Percentiles rank a stretch among this genome's conserved stretches.
Conservation (phyloP, 2,797 vertebrate species). For the Echeneis naucrates region DNA sequence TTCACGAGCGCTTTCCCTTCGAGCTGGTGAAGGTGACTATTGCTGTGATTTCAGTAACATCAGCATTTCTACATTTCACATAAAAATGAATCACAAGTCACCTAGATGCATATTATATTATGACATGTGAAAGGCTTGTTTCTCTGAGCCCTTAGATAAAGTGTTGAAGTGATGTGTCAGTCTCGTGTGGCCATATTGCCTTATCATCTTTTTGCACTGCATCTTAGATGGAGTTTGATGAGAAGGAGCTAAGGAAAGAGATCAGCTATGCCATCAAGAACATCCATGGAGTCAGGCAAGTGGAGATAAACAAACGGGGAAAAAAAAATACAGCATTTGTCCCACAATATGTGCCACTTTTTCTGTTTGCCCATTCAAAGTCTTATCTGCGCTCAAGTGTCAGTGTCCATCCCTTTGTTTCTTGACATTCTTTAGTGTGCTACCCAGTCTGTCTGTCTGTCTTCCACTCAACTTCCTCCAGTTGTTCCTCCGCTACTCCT, state of each 20-base stretch:
- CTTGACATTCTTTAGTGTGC: slow-evolving; percentile 18
- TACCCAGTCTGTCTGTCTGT: neutral
- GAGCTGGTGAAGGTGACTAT: slow-evolving; percentile 92
- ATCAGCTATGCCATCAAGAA: slow-evolving; percentile 99
- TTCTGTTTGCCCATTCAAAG: slow-evolving; percentile 23
- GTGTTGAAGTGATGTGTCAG: too few relatives aligned
- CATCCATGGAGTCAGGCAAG: slow-evolving; percentile 97
- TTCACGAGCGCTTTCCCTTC: slow-evolving; percentile 94
- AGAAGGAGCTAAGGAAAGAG: slow-evolving; percentile 94
- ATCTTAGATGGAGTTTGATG: slow-evolving; percentile 96
- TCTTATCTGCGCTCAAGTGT: slow-evolving; percentile 14
- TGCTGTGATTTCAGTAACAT: neutral
- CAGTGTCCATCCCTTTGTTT: slow-evolving; percentile 11
- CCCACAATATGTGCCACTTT: slow-evolving; percentile 21
- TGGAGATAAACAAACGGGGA: slow-evolving; percentile 39
- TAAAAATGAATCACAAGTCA: neutral
- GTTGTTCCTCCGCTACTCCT: slow-evolving; percentile 18
- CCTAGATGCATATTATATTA: neutral
- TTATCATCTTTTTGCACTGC: slow-evolving; percentile 14
- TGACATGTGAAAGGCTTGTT: neutral
- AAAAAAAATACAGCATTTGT: slow-evolving; percentile 14
- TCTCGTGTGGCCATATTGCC: slow-evolving; percentile 1
- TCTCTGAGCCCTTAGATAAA: too few relatives aligned
- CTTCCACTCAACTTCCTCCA: slow-evolving; percentile 3
- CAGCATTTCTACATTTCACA: neutral